Evolutionary conservation across 2,113 vertebrate species (phyloP).

Genomic region (Casuarius casuarius): DNA sequence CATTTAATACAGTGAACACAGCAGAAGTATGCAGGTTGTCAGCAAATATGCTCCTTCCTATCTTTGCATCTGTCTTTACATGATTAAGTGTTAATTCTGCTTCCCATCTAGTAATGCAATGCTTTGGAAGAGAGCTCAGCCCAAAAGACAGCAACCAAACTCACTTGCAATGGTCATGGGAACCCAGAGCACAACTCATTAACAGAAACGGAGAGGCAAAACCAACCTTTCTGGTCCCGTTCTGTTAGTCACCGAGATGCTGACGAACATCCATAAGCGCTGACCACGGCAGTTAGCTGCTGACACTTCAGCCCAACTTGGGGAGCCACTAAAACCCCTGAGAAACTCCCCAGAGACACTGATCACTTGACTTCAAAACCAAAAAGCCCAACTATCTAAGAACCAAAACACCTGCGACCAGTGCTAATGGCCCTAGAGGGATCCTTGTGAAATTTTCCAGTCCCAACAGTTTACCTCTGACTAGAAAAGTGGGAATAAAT

Average conservation of each 20-base stretch:
- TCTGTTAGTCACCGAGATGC: background rate
- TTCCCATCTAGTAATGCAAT: background rate
- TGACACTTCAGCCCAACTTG: background rate
- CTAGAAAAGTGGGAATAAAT: background rate
- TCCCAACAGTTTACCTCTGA: background rate
- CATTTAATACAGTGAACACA: background rate
- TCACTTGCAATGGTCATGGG: background rate
- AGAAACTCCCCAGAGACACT: background rate
- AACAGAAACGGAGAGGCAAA: background rate
- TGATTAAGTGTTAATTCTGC: background rate
- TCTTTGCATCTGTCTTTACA: background rate
- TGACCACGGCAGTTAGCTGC: background rate
- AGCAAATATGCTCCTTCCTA: background rate
- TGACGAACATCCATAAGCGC: background rate
- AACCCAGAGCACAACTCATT: rapidly evolving
- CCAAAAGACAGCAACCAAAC: background rate
- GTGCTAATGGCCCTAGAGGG: background rate
- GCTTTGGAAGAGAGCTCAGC: background rate
- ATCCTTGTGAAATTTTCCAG: background rate
- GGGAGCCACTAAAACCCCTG: background rate
- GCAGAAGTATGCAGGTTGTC: background rate
- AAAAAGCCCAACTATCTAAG: background rate
- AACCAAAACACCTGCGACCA: background rate
- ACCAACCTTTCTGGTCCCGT: background rate
- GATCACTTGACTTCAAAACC: background rate